A percentile compares a stretch with the other conserved stretches of the same genome.
phyloP scores from a whole-genome alignment of 2,797 vertebrate genomes.

The Ficedula albicollis region DNA sequence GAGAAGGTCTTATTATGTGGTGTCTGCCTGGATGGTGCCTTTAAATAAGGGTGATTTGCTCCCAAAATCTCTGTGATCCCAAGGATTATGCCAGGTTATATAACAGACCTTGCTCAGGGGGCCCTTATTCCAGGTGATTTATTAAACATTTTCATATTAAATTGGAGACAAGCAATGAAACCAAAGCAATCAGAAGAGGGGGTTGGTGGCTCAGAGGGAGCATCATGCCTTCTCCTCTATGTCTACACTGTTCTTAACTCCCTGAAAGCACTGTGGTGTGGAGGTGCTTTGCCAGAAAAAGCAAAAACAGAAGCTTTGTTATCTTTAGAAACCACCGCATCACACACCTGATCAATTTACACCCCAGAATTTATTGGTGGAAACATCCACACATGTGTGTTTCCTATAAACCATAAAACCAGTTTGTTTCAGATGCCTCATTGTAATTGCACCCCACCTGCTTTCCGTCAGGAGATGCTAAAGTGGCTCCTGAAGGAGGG shows the following conservation, averaged over 20 bases:
- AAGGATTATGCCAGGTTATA: background rate
- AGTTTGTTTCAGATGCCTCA: background rate
- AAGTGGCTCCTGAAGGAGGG: background rate
- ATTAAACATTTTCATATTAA: background rate
- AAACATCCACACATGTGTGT: background rate
- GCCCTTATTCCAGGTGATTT: background rate
- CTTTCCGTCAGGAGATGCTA: background rate
- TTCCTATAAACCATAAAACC: background rate
- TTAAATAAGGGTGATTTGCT: background rate
- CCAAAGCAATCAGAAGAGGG: background rate
- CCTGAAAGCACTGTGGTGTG: background rate
- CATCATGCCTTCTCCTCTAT: background rate
- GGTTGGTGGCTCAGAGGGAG: background rate
- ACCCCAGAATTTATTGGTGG: background rate
- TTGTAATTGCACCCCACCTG: background rate
- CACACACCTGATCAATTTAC: background rate
- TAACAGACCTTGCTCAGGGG: background rate
- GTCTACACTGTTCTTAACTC: background rate
- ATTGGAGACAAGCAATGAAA: background rate
- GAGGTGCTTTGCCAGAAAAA: background rate
- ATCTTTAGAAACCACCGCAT: background rate
- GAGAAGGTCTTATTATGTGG: background rate
- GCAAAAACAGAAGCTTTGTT: background rate
- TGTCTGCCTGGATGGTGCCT: background rate
- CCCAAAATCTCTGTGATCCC: background rate